These are phyloP conservation scores for Pandemis cinnamomeana DNA, from an alignment of 2,888 invertebrate species.

Conservation along the genomic window DNA sequence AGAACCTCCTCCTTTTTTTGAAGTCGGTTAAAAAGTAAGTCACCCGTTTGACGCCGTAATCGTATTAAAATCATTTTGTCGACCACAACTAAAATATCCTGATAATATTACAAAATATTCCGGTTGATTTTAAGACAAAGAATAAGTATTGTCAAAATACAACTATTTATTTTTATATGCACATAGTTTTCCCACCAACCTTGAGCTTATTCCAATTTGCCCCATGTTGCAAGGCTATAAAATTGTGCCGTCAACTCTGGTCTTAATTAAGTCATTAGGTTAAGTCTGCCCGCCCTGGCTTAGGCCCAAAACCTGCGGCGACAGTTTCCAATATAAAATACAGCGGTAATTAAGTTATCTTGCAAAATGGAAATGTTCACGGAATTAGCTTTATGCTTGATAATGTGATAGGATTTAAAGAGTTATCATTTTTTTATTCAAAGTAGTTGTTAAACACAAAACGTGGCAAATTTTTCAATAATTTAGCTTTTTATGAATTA, in stretches of 20 bases:
- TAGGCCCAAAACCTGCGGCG: slow-evolving; percentile 66
- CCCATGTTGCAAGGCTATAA: slow-evolving; percentile 19
- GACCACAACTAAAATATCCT: no score
- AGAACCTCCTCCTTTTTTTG: no score
- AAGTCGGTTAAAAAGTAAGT: no score
- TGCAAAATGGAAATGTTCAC: slow-evolving; percentile 7
- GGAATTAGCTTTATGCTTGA: slow-evolving; percentile 3
- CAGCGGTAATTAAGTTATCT: slow-evolving; percentile 45
- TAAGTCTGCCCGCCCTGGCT: slow-evolving; percentile 66
- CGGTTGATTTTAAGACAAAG: no score
- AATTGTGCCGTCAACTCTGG: slow-evolving; percentile 46
- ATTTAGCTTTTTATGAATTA: no score
- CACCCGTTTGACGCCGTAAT: no score
- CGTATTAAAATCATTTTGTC: no score
- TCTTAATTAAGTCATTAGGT: slow-evolving; percentile 73
- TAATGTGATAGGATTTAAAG: slow-evolving; percentile 4
- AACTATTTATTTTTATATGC: no score
- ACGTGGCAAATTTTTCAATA: background rate
- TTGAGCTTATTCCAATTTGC: slow-evolving; percentile 17
- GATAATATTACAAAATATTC: no score
- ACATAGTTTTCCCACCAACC: background rate
- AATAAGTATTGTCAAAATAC: no score
- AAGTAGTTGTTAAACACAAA: background rate
- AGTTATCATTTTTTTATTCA: background rate
- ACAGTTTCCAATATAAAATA: slow-evolving; percentile 62